Evolutionary conservation across 2,113 vertebrate genomes (phyloP).

Genomic region (Corythornis vintsioides): DNA sequence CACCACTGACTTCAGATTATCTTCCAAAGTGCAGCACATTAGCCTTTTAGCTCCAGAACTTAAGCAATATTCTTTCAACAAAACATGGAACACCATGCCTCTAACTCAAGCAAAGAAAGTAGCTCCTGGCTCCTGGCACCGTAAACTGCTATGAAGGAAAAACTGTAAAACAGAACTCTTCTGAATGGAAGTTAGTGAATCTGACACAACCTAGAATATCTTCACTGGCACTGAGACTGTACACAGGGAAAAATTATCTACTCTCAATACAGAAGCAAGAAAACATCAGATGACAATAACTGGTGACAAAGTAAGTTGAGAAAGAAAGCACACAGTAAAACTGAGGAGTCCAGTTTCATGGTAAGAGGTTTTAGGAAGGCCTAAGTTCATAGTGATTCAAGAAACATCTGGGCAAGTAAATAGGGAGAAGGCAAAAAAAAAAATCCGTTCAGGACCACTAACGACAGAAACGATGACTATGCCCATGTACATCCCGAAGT

Average conservation of each 20-base stretch:
- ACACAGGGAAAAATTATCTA: not conserved
- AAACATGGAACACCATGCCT: not conserved
- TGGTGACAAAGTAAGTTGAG: not conserved
- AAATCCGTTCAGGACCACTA: fast-evolving
- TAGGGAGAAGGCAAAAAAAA: fast-evolving
- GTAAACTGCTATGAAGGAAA: not conserved
- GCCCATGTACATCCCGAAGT: fast-evolving
- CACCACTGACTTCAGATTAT: not conserved
- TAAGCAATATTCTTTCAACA: not conserved
- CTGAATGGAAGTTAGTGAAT: not conserved
- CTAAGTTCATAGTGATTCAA: fast-evolving
- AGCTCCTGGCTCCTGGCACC: not conserved
- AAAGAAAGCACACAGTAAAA: not conserved
- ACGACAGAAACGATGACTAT: fast-evolving
- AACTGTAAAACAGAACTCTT: not conserved
- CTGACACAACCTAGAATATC: not conserved
- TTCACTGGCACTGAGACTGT: fast-evolving
- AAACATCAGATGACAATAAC: not conserved
- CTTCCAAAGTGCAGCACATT: fast-evolving
- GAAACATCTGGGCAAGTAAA: fast-evolving
- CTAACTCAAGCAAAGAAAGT: not conserved
- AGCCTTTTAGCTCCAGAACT: not conserved
- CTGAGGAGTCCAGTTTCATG: not conserved
- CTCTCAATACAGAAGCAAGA: not conserved
- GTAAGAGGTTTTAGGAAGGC: not conserved